Base-by-base conservation (phyloP, 2,888 invertebrate genomes). In the Xestia rhomboidea region DNA sequence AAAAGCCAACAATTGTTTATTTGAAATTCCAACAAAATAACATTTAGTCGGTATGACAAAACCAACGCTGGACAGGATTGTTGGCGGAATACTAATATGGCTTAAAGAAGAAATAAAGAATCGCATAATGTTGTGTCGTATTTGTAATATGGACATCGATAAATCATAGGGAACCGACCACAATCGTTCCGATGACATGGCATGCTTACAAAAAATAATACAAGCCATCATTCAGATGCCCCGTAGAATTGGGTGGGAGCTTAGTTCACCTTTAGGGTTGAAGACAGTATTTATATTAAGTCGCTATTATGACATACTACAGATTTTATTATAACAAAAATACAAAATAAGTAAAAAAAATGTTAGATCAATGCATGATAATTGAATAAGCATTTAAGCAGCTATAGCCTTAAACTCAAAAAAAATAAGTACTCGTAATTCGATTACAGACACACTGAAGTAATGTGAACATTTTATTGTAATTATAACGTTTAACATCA, bases 101-200 rank as follows among this genome's bases (percentile, higher is more conserved):
- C 92, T 94, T 96, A 95, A 96, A 96, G 95, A 96, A 96, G 95
- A 96, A 96, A 96, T 96, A 96, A 96, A 96, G 95, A 95, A 95
- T 94, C 93, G 95, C 93, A 96, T 96, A 96, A 96, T 95, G 93
- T 94, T 95, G 94, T 96, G 95, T 96, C 95, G 96, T 96, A 96
- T 96, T 96, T 96, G 96, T 96, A 96, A 95, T 96, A 95, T 95
- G 96, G 95, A 94, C 96, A 93, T 94, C 96, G 93, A 96, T 96
- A 96, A 96, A 96, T 96, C 96, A 96, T 96, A 96, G 96, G 95
- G 96, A 95, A 95, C 93, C 89, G 95, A 94, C 95, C 95, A 96
- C 96, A 96, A 95, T 96, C 96, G 96, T 95, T 93, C 95, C 96
- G 96, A 95, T 96, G 96, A 96, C 96, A 96, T 96, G 96, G 96